Conservation (phyloP, 1,140 invertebrate species). For the Eupeodes corollae region DNA sequence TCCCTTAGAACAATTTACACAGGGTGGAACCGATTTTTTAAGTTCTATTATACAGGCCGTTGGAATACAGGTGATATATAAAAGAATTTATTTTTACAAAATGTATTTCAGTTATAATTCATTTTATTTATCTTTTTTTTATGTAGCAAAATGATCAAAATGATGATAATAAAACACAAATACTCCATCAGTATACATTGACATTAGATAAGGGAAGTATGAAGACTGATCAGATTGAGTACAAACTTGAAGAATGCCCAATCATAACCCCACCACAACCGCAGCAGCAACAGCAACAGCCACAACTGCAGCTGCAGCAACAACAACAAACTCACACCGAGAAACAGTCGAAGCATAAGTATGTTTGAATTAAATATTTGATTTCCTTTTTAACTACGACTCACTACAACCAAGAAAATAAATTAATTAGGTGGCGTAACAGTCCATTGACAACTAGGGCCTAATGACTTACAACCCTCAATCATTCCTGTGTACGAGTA, state of each 20-base stretch:
- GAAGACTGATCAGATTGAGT: conserved; percentile 39
- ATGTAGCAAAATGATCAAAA: background rate
- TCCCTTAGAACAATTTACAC: conserved; percentile 10
- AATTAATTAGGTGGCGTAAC: too few relatives aligned
- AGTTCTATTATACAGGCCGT: conserved; percentile 34
- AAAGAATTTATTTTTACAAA: background rate
- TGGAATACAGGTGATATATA: conserved; percentile 17
- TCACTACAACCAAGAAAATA: too few relatives aligned
- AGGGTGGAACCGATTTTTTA: conserved; percentile 17
- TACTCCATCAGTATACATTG: conserved; percentile 26
- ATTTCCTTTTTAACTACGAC: too few relatives aligned
- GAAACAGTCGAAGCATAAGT: conserved; percentile 32
- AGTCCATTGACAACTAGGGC: too few relatives aligned
- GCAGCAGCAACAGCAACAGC: conserved; percentile 35
- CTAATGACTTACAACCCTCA: too few relatives aligned
- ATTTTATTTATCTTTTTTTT: background rate
- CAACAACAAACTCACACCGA: conserved; percentile 23
- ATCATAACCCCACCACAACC: conserved; percentile 27
- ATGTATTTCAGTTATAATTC: background rate
- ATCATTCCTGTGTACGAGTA: too few relatives aligned
- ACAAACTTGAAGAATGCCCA: conserved; percentile 36
- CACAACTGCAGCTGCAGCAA: conserved; percentile 37
- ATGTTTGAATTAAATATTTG: background rate
- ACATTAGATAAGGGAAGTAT: conserved; percentile 43
- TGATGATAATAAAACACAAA: background rate